Conservation (phyloP, 2,113 vertebrate species). For the Eupsittula cactorum region DNA sequence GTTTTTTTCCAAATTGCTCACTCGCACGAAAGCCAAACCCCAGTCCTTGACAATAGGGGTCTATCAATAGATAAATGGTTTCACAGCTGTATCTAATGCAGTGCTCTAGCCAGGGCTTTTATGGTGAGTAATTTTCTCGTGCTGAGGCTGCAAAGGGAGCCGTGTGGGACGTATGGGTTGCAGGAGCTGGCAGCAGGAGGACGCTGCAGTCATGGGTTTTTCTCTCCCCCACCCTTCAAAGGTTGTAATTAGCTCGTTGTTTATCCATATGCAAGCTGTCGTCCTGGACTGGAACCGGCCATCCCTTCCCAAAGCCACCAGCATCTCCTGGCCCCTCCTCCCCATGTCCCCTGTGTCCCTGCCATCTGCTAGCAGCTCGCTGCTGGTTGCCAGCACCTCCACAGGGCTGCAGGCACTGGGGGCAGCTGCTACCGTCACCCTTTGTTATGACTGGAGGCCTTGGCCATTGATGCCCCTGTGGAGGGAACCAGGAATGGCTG, state of each 20-base stretch:
- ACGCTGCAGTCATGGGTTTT: background rate
- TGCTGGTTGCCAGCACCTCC: background rate
- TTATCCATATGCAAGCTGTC: slow-evolving; percentile 58
- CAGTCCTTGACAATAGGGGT: slow-evolving; percentile 14
- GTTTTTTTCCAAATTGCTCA: background rate
- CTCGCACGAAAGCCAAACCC: background rate
- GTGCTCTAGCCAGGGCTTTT: slow-evolving; percentile 6
- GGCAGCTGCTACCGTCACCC: background rate
- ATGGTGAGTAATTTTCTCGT: background rate
- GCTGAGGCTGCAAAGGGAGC: background rate
- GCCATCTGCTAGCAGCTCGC: slow-evolving; percentile 49
- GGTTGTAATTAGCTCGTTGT: slow-evolving; percentile 20
- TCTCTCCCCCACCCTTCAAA: background rate
- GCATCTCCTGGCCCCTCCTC: background rate
- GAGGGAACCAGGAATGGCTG: background rate
- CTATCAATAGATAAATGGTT: slow-evolving; percentile 26
- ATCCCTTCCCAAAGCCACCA: background rate
- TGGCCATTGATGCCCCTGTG: fast-evolving
- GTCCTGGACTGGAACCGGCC: background rate
- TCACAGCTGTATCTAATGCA: slow-evolving; percentile 24
- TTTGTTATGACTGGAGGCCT: background rate
- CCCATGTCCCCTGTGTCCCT: background rate
- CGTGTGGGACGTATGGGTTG: background rate
- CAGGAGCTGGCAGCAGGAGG: slow-evolving; percentile 38
- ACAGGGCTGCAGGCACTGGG: background rate